Evolutionary conservation across 2,888 invertebrate species (phyloP).

Genomic region (Lochmaea capreae): DNA sequence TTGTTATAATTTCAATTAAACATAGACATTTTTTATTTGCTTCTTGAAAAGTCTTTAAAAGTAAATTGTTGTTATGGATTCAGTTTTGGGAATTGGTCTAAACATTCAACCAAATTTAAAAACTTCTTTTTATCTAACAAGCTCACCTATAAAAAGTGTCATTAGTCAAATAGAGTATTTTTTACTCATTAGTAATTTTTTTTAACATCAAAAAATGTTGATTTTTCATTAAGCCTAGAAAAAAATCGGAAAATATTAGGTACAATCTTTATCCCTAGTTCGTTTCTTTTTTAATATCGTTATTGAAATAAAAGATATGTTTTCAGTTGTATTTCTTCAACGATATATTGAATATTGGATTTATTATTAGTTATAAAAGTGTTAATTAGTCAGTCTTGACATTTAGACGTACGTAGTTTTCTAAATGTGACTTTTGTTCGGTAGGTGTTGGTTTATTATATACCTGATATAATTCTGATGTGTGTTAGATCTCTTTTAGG

Average conservation of each 20-base stretch:
- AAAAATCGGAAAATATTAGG: conserved; percentile 21
- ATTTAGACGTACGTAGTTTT: conserved; percentile 14
- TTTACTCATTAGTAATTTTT: conserved; percentile 11
- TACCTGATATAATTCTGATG: conserved; percentile 18
- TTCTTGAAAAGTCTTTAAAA: no score
- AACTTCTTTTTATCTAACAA: conserved; percentile 7
- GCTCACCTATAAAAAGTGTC: conserved; percentile 16
- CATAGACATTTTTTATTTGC: neutral
- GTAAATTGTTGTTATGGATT: neutral
- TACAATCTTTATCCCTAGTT: conserved; percentile 21
- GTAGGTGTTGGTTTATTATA: neutral
- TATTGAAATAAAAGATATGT: conserved; percentile 22
- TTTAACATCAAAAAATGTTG: conserved; percentile 15
- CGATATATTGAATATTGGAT: conserved; percentile 3
- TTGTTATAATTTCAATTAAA: neutral
- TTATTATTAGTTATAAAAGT: conserved; percentile 13
- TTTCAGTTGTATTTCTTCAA: conserved; percentile 15
- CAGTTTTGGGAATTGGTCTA: neutral
- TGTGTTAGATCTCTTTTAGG: conserved; percentile 13
- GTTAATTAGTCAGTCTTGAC: conserved; percentile 23
- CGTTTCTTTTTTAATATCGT: conserved; percentile 18
- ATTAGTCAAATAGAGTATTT: conserved; percentile 2
- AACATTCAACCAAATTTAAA: neutral
- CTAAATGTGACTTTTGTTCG: conserved; percentile 19
- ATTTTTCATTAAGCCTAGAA: conserved; percentile 5